phyloP scores from a whole-genome alignment of 2,797 vertebrate genomes.

The Mionectes olivaceus region DNA sequence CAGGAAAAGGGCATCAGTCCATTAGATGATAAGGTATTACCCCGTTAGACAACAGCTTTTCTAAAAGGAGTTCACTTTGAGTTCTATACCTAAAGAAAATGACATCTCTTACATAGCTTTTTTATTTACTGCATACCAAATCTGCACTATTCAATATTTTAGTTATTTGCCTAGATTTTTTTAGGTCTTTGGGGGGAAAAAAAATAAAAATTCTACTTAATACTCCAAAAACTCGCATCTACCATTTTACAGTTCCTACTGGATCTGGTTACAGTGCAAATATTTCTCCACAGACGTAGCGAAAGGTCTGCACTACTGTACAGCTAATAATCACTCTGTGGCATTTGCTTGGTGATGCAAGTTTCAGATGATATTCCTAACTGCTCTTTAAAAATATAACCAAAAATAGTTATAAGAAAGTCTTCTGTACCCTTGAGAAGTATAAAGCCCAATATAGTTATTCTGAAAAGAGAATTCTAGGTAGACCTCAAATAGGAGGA shows the following conservation, averaged over 20 bases:
- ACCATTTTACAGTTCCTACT: not conserved
- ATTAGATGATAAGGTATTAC: constrained; percentile 43
- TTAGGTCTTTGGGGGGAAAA: constrained; percentile 1
- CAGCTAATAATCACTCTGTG: not conserved
- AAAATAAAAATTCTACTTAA: not conserved
- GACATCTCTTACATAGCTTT: not conserved
- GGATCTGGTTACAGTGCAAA: not conserved
- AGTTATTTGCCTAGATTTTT: not conserved
- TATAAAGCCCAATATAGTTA: not conserved
- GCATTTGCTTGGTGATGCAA: not conserved
- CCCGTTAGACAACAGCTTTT: constrained; percentile 38
- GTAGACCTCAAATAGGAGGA: not conserved
- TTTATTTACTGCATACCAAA: not conserved
- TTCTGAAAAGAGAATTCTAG: not conserved
- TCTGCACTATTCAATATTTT: not conserved
- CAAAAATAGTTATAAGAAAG: not conserved
- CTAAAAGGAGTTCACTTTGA: not conserved
- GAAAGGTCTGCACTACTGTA: not conserved
- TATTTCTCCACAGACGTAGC: not conserved
- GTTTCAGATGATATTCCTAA: not conserved
- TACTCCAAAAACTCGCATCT: not conserved
- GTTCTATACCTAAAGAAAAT: constrained; percentile 9
- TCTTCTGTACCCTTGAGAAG: not conserved
- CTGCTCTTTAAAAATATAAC: not conserved
- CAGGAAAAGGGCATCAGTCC: constrained; percentile 4